A percentile compares a stretch with the other conserved stretches of the same genome.
Conservation (phyloP, 2,888 invertebrate species). For the Macaria notata region DNA sequence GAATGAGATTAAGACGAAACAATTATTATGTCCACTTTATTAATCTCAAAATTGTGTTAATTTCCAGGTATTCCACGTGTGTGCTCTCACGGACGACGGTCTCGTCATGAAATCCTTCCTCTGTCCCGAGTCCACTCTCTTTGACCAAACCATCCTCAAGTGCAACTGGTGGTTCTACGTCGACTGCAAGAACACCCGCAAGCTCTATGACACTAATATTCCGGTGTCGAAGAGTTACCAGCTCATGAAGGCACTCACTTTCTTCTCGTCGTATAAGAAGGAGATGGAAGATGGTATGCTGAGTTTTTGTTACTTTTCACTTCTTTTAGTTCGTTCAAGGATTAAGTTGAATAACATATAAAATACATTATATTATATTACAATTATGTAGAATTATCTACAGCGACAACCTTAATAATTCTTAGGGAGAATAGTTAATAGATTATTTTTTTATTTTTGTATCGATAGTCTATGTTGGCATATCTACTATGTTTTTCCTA, state of each 20-base stretch:
- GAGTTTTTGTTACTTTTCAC: no score
- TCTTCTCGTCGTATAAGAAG: constrained; percentile 92
- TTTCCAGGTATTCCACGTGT: constrained; percentile 93
- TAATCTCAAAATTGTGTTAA: no score
- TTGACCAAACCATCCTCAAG: constrained; percentile 94
- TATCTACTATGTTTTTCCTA: no score
- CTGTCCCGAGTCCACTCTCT: constrained; percentile 94
- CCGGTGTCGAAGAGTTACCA: constrained; percentile 96
- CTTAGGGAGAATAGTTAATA: no score
- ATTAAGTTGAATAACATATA: no score
- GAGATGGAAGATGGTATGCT: constrained; percentile 70
- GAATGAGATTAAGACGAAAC: no score
- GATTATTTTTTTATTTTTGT: no score
- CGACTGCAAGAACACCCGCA: constrained; percentile 91
- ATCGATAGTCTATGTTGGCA: no score
- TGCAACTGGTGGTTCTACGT: constrained; percentile 98
- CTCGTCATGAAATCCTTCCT: constrained; percentile 95
- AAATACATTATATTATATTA: no score
- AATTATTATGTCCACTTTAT: no score
- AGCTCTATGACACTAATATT: constrained; percentile 93
- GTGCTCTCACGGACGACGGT: constrained; percentile 93
- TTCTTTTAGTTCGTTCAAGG: background rate
- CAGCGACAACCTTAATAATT: no score
- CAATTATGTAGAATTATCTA: no score
- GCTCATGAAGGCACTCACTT: constrained; percentile 93